Evolutionary conservation across 1,140 invertebrate species (phyloP).

Genomic region (Bilobella aurantiaca): DNA sequence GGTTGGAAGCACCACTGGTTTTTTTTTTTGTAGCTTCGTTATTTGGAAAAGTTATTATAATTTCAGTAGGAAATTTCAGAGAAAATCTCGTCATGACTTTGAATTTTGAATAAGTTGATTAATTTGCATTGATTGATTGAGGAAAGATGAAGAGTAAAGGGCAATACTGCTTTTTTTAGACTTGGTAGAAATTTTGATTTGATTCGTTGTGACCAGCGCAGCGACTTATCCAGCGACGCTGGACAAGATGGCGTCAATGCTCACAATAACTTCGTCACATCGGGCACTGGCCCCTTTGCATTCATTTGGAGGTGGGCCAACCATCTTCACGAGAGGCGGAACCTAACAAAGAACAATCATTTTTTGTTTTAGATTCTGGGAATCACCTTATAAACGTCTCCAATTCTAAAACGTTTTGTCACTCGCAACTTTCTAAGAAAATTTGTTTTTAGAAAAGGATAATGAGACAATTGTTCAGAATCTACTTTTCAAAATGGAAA

Average conservation of each 20-base stretch:
- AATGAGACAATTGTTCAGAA: too few species aligned
- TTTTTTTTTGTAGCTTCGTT: too few species aligned
- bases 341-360: conserved; percentile 42
- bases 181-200: not conserved
- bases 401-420: not conserved
- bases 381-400: not conserved
- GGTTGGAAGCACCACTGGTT: not conserved
- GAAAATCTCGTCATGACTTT: too few species aligned
- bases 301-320: conserved; percentile 72
- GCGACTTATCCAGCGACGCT: conserved; percentile 4
- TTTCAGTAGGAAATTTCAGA: too few species aligned
- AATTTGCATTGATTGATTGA: not conserved
- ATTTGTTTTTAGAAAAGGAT: too few species aligned
- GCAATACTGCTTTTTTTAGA: not conserved
- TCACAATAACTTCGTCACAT: conserved; percentile 67
- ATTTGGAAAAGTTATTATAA: too few species aligned
- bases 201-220: not conserved
- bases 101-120: not conserved
- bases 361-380: not conserved
- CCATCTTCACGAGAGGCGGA: conserved; percentile 78
- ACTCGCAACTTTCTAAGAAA: too few species aligned
- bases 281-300: conserved; percentile 69
- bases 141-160: not conserved
- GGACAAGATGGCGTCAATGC: conserved; percentile 44
- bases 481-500: too few species aligned